Evolutionary conservation across 2,797 vertebrate species (phyloP).

Genomic region (Vultur gryphus): DNA sequence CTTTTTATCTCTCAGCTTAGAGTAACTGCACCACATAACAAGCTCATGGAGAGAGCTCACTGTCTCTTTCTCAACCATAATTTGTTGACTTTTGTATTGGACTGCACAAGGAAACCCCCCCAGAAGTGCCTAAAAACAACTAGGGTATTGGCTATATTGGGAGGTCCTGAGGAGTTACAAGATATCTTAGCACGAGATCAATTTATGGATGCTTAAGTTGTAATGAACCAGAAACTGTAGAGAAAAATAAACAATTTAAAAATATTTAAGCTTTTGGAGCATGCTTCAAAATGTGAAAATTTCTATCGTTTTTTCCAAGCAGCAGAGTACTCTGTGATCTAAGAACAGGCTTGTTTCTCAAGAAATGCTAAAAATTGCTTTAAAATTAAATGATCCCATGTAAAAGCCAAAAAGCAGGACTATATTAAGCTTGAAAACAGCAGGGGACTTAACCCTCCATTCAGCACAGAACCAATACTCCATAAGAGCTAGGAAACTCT

Average conservation of each 20-base stretch:
- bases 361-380: not conserved
- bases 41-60: not conserved
- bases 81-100: not conserved
- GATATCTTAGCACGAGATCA: not conserved
- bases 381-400: not conserved
- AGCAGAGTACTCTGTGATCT: not conserved
- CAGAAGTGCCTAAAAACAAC: not conserved
- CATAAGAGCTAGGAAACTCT: not conserved
- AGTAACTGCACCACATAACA: not conserved
- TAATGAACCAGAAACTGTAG: slow-evolving; percentile 12
- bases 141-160: not conserved
- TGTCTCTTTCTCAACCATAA: not conserved
- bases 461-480: not conserved
- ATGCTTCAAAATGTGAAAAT: not conserved
- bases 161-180: not conserved
- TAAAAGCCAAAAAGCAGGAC: not conserved
- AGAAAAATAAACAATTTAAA: not conserved
- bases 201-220: slow-evolving; percentile 9
- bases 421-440: not conserved
- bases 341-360: not conserved
- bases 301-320: not conserved
- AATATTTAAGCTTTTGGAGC: not conserved
- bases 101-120: not conserved
- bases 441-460: not conserved
- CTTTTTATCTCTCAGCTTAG: not conserved